A percentile compares a stretch with the other conserved stretches of the same genome.
phyloP scores from a whole-genome alignment of 1,140 invertebrate species.

The Formica selysi region DNA sequence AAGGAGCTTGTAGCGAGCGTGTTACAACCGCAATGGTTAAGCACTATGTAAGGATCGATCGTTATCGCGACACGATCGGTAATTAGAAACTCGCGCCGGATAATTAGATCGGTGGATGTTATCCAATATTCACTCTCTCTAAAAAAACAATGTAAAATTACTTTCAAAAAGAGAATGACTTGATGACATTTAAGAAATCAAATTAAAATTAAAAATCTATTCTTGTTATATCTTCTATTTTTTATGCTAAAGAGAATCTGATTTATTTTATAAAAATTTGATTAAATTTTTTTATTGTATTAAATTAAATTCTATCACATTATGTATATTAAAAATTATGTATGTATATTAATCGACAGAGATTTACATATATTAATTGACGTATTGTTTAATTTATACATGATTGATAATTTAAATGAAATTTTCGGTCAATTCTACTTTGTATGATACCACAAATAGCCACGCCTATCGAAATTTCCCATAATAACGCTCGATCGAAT shows the following conservation, averaged over 20 bases:
- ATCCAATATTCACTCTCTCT: too few species aligned
- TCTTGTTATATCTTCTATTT: too few species aligned
- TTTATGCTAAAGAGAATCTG: too few species aligned
- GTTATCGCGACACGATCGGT: conserved; percentile 21
- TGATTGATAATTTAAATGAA: neutral
- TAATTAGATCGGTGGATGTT: conserved; percentile 38
- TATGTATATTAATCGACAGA: neutral
- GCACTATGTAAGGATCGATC: conserved; percentile 42
- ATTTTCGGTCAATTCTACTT: neutral
- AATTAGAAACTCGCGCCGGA: conserved; percentile 37
- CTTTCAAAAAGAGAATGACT: neutral
- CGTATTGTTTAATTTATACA: neutral
- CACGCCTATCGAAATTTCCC: conserved; percentile 39
- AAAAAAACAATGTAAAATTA: neutral
- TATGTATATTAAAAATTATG: neutral
- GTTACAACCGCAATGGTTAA: conserved; percentile 26
- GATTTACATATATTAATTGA: conserved; percentile 5
- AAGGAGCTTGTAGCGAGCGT: neutral
- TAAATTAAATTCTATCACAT: too few species aligned
- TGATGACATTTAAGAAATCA: neutral
- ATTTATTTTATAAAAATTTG: too few species aligned
- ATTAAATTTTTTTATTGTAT: too few species aligned
- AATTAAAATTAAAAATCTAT: neutral
- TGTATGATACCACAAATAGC: neutral
- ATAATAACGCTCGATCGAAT: conserved; percentile 29